phyloP scores from a whole-genome alignment of 2,888 invertebrate genomes.

The Ellobium chinense region DNA sequence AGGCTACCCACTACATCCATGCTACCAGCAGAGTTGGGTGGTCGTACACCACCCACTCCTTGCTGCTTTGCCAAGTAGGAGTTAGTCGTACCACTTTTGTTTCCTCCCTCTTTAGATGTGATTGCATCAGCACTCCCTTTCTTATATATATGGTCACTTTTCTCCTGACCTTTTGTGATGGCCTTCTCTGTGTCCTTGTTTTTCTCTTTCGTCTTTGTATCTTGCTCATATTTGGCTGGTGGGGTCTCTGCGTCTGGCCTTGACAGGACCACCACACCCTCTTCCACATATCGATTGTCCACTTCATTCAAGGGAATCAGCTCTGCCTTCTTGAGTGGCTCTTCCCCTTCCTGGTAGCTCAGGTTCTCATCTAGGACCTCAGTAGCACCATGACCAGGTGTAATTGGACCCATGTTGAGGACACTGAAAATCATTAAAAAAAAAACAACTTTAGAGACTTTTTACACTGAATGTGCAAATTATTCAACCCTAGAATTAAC shows the following conservation, averaged over 20 bases:
- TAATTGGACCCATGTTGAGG: constrained; percentile 62
- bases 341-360: constrained; percentile 70
- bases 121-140: constrained; percentile 9
- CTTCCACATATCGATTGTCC: constrained; percentile 70
- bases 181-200: constrained; percentile 56
- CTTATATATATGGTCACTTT: constrained; percentile 33
- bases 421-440: constrained; percentile 60
- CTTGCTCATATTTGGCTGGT: constrained; percentile 62
- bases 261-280: constrained; percentile 62
- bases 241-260: constrained; percentile 57
- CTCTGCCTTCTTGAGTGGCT: constrained; percentile 65
- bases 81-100: constrained; percentile 3
- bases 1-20: constrained; percentile 16
- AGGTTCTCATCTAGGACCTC: constrained; percentile 75
- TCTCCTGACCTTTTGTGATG: constrained; percentile 53
- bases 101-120: constrained; percentile 27
- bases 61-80: constrained; percentile 25
- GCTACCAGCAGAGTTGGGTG: constrained; percentile 4
- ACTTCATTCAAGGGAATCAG: constrained; percentile 63
- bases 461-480: no score
- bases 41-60: not conserved
- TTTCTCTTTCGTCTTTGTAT: constrained; percentile 64
- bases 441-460: no score
- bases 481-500: no score
- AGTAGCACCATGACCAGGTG: constrained; percentile 69